phyloP scores from a whole-genome alignment of 2,113 vertebrate genomes.

The Esox niger region DNA sequence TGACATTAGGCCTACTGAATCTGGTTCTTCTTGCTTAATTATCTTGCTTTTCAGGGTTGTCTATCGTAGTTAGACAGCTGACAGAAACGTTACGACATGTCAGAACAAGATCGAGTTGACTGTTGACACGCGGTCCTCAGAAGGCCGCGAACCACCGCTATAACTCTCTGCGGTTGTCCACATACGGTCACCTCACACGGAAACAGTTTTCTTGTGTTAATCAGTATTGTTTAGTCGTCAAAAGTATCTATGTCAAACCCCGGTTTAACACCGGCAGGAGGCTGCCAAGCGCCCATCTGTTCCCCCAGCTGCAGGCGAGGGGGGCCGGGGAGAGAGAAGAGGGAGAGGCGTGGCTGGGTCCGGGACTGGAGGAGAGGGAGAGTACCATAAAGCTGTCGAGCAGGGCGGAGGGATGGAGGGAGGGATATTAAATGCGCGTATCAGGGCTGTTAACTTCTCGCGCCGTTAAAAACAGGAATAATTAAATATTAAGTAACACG shows the following conservation, averaged over 20 bases:
- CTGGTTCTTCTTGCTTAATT: too few species aligned
- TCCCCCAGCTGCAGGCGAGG: constrained; percentile 40
- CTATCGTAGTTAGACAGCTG: too few species aligned
- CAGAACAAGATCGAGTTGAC: too few species aligned
- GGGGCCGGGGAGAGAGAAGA: too few species aligned
- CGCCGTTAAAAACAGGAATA: constrained; percentile 3
- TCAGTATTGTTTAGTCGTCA: constrained; percentile 41
- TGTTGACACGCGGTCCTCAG: too few species aligned
- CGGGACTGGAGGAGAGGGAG: background rate
- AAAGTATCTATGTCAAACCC: constrained; percentile 46
- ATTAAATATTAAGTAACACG: constrained; percentile 40
- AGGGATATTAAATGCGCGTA: constrained; percentile 19
- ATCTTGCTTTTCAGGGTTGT: too few species aligned
- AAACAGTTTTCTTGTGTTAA: constrained; percentile 25
- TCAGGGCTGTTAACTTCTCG: constrained; percentile 4
- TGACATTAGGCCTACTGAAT: too few species aligned
- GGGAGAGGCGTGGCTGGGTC: constrained; percentile 21
- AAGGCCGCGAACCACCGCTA: too few species aligned
- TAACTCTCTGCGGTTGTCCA: too few species aligned
- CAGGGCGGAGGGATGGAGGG: constrained; percentile 6
- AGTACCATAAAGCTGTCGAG: constrained; percentile 5
- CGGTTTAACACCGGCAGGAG: constrained; percentile 35
- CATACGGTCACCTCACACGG: background rate
- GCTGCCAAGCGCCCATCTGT: constrained; percentile 45
- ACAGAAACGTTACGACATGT: too few species aligned